Conservation (phyloP, 1,140 invertebrate species). For the Pararge aegeria region DNA sequence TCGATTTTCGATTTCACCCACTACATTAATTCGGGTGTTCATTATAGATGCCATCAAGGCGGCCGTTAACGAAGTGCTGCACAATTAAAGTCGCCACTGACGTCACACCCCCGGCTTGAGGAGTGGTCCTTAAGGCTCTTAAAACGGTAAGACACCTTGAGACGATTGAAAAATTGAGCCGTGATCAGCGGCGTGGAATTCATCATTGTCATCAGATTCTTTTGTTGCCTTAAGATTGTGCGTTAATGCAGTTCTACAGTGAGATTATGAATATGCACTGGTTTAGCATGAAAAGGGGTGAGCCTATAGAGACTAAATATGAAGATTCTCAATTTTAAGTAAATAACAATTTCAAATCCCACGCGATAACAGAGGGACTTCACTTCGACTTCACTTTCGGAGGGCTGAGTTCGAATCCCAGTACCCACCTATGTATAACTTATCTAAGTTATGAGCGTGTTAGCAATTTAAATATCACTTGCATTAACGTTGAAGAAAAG, state of each 20-base stretch:
- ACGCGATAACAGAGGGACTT: too few relatives aligned
- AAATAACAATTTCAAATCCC: too few relatives aligned
- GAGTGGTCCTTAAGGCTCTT: slow-evolving; percentile 53
- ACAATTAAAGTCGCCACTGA: slow-evolving; percentile 78
- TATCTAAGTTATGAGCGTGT: too few relatives aligned
- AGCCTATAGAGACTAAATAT: too few relatives aligned
- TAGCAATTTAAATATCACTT: too few relatives aligned
- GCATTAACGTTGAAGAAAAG: too few relatives aligned
- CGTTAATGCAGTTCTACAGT: background rate
- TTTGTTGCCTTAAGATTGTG: background rate
- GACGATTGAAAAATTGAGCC: slow-evolving; percentile 66
- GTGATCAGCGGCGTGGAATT: slow-evolving; percentile 47
- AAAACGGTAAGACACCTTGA: slow-evolving; percentile 63
- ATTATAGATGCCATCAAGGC: slow-evolving; percentile 79
- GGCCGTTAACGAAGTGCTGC: slow-evolving; percentile 75
- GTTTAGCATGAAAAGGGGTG: background rate
- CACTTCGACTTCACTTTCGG: too few relatives aligned
- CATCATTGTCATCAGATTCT: slow-evolving; percentile 37
- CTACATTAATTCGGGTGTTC: slow-evolving; percentile 79
- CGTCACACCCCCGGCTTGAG: slow-evolving; percentile 61
- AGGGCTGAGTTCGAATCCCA: too few relatives aligned
- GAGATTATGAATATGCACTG: background rate
- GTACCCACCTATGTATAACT: too few relatives aligned
- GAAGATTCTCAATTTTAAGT: too few relatives aligned
- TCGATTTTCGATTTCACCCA: slow-evolving; percentile 75